Evolutionary conservation across 2,888 invertebrate species (phyloP), one percentile per base, ranked within the genome.

Genomic region (Drosophila rellima): DNA sequence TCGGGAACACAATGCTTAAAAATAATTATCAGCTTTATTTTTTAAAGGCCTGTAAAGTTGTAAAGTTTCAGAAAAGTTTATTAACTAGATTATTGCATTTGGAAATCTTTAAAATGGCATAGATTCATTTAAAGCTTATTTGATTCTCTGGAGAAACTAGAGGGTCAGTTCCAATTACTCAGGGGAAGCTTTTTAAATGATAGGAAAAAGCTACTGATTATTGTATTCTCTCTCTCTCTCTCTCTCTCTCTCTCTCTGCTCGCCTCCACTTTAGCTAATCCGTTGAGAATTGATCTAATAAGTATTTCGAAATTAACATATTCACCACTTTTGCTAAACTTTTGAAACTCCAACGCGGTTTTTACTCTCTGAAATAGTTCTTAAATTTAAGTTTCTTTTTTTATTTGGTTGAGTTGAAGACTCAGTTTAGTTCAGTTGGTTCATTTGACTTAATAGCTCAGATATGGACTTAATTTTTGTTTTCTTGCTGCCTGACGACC

Each of bases 391-490:
- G 37, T 13, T 17, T 52, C 13, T 17, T 15, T n/a, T 10, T 0
- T n/a, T 20, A n/a, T 40, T 31, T 7, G 31, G 18, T 18, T 31
- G 17, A 40, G 31, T 42, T 42, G 3, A 31, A 20, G 40, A 15
- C 33, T 2, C 15, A 42, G 20, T 11, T 44, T 18, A 18, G 18
- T 37, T 45, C 23, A 35, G 29, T 54, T 44, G 20, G 18, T 26
- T 29, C 8, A 29, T 5, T 42, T 54, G n/a, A 44, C 20, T 35
- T 45, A 56, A 45, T 33, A 35, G 33, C 55, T 23, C 10, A 29
- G 54, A 47, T 15, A 26, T 63, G 55, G 26, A 42, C 55, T 33
- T 48, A 5, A 48, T 51, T 62, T 18, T 48, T 6, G 57, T 37
- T 50, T 55, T 52, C 8, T 5, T 10, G 18, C 35, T 26, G 35